Conservation (phyloP, 2,113 vertebrate species). For the Tychaedon coryphoeus region DNA sequence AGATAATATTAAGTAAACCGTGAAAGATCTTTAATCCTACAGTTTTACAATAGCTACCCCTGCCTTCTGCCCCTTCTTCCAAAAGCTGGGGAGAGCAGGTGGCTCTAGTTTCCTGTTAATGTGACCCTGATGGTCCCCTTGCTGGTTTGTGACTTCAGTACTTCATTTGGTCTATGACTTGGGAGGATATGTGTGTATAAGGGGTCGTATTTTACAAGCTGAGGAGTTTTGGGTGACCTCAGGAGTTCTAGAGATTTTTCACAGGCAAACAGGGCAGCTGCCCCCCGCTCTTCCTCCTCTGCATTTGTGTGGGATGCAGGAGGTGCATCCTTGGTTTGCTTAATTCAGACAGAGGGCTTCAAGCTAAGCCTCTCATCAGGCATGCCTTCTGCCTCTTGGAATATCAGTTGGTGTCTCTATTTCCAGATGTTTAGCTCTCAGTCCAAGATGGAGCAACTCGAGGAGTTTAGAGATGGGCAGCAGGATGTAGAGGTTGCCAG, state of each 20-base stretch:
- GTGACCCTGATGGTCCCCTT: neutral
- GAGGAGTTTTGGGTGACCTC: neutral
- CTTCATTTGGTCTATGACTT: neutral
- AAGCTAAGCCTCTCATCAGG: neutral
- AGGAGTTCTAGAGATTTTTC: neutral
- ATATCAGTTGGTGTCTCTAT: neutral
- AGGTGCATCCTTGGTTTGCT: neutral
- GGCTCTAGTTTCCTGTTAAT: neutral
- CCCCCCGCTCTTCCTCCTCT: neutral
- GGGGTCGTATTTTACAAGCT: neutral
- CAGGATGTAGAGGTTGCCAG: neutral
- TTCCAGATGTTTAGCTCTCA: neutral
- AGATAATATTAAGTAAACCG: neutral
- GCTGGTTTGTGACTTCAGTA: neutral
- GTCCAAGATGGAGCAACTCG: rapidly evolving
- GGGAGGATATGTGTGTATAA: neutral
- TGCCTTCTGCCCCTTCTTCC: neutral
- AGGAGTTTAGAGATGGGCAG: neutral
- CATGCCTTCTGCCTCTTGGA: neutral
- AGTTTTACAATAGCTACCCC: neutral
- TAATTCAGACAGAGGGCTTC: neutral
- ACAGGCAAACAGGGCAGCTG: neutral
- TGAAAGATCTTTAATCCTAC: neutral
- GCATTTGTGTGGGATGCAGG: neutral
- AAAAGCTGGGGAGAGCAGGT: neutral